These are phyloP conservation scores for Rotaria magnacalcarata DNA, from an alignment of 2,888 invertebrate species.

Conservation along the genomic window DNA sequence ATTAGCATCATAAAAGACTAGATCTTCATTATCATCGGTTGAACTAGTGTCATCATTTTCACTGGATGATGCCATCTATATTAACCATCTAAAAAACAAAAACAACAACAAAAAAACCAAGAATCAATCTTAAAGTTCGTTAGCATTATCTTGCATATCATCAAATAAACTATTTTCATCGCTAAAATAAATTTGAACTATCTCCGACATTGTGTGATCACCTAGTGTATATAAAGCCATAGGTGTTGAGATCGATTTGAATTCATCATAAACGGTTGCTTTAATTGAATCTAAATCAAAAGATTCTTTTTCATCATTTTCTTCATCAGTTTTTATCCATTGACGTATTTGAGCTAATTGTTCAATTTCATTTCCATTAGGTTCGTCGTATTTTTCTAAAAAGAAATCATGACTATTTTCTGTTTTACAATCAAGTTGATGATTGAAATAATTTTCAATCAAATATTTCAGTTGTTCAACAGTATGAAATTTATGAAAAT, in stretches of 20 bases:
- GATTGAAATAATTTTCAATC: neutral
- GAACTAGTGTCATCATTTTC: neutral
- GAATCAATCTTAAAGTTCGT: neutral
- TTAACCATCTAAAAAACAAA: neutral
- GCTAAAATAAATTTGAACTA: neutral
- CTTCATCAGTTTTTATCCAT: neutral
- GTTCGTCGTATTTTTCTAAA: neutral
- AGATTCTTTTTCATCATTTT: neutral
- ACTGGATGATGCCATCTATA: slow-evolving; percentile 2
- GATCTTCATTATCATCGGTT: neutral
- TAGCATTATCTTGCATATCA: neutral
- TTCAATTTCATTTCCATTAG: slow-evolving; percentile 17
- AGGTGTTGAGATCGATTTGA: neutral
- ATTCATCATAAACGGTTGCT: neutral
- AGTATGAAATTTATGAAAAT: neutral
- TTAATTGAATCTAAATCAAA: neutral
- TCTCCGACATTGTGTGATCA: neutral
- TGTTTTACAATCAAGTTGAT: slow-evolving; percentile 16
- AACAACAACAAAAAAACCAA: neutral
- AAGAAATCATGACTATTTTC: neutral
- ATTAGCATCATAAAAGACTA: neutral
- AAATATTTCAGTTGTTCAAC: neutral
- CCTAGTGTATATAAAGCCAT: neutral
- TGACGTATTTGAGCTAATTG: neutral
- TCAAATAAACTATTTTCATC: neutral